Evolutionary conservation across 2,888 invertebrate genomes (phyloP).

Genomic region (Smittia aterrima): DNA sequence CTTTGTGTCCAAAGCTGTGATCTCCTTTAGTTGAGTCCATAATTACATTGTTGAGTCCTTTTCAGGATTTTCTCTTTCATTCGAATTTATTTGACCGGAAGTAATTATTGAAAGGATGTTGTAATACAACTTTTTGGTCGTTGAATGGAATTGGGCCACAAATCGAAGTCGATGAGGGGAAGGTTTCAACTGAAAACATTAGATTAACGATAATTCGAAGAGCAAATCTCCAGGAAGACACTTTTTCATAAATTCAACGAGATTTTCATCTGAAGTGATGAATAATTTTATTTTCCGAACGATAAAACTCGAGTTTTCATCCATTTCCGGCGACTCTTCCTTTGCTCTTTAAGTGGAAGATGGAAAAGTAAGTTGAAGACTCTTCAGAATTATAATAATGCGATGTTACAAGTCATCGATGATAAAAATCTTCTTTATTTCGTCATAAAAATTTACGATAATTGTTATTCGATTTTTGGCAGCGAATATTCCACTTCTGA

Average conservation of each 20-base stretch:
- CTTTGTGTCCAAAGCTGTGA: not conserved
- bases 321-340: conserved; percentile 25
- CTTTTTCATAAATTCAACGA: not conserved
- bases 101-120: conserved; percentile 35
- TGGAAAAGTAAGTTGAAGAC: not conserved
- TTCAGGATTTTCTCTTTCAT: conserved; percentile 16
- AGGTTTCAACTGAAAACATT: too few species aligned
- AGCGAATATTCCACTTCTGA: not conserved
- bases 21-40: too few species aligned
- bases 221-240: too few species aligned
- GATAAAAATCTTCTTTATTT: conserved; percentile 24
- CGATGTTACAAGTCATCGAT: conserved; percentile 23
- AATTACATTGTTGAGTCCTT: conserved; percentile 2
- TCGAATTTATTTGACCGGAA: conserved; percentile 33
- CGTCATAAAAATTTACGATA: conserved; percentile 33
- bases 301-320: conserved; percentile 27
- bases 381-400: conserved; percentile 4
- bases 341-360: not conserved
- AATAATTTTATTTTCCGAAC: conserved; percentile 31
- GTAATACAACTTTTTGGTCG: conserved; percentile 13
- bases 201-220: too few species aligned
- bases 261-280: conserved; percentile 14
- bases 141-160: conserved; percentile 18
- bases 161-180: not conserved
- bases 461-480: conserved; percentile 25